These are phyloP conservation scores for Drosophila flavopinicola DNA, from an alignment of 2,888 invertebrate genomes.

Conservation along the genomic window DNA sequence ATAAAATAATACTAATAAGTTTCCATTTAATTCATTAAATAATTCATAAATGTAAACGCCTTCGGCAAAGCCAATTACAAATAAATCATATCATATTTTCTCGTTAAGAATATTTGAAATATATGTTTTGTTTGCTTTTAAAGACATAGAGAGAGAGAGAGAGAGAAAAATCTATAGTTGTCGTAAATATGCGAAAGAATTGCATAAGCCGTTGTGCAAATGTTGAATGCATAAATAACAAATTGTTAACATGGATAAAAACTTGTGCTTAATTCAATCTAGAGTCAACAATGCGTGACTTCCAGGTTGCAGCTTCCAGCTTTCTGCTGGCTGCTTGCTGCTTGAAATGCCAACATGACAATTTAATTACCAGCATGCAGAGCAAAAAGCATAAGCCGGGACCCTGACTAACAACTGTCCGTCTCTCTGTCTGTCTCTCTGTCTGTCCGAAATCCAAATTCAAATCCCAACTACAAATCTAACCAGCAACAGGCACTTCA, in stretches of 20 bases:
- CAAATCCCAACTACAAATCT: slow-evolving; percentile 23
- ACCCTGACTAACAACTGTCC: slow-evolving; percentile 41
- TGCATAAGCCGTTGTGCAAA: slow-evolving; percentile 16
- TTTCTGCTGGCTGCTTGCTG: slow-evolving; percentile 11
- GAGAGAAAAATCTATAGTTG: slow-evolving; percentile 7
- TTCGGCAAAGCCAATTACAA: not conserved
- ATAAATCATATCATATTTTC: not conserved
- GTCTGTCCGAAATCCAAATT: slow-evolving; percentile 21
- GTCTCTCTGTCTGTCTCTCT: slow-evolving; percentile 38
- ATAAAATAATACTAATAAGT: no score
- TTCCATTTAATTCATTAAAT: not conserved
- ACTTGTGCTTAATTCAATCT: slow-evolving; percentile 59
- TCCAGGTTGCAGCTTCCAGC: slow-evolving; percentile 24
- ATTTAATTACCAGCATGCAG: slow-evolving; percentile 69
- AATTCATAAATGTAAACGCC: not conserved
- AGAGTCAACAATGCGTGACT: slow-evolving; percentile 67
- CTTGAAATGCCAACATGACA: slow-evolving; percentile 53
- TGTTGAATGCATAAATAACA: slow-evolving; percentile 20
- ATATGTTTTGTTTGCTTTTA: not conserved
- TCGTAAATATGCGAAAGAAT: slow-evolving; percentile 29
- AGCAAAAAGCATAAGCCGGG: slow-evolving; percentile 23
- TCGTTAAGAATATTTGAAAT: not conserved
- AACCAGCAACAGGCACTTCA: slow-evolving; percentile 59
- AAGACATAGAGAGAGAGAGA: no score
- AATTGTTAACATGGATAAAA: slow-evolving; percentile 37